These are phyloP conservation scores for Trypoxylon attenuatum DNA, from an alignment of 2,888 invertebrate genomes.

Conservation along the genomic window DNA sequence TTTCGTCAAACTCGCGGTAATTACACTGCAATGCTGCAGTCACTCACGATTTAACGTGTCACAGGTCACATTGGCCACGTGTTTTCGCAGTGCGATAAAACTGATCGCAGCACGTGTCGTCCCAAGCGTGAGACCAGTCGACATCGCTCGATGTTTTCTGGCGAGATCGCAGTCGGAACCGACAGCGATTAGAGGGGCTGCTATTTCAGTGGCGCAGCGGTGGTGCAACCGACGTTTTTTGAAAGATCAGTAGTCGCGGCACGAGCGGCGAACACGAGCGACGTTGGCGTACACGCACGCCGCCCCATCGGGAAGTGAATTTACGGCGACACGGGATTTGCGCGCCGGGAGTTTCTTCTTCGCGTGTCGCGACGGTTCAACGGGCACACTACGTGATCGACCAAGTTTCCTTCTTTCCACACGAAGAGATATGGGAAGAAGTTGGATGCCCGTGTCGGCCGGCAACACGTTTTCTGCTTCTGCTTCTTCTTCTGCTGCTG, in stretches of 20 bases:
- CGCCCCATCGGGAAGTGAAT: slow-evolving; percentile 63
- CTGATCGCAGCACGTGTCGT: slow-evolving; percentile 40
- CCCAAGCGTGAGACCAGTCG: slow-evolving; percentile 34
- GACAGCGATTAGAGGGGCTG: slow-evolving; percentile 46
- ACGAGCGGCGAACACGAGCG: slow-evolving; percentile 65
- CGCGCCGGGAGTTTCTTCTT: slow-evolving; percentile 37
- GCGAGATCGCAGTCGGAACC: slow-evolving; percentile 32
- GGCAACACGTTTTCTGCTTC: slow-evolving; percentile 57
- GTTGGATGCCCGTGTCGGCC: slow-evolving; percentile 34
- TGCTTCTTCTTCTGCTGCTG: slow-evolving; percentile 43
- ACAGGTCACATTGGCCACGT: slow-evolving; percentile 25
- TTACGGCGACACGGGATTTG: slow-evolving; percentile 36
- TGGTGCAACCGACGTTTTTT: slow-evolving; percentile 63
- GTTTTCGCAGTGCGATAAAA: slow-evolving; percentile 35
- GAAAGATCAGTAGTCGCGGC: slow-evolving; percentile 58
- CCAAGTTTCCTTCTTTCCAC: slow-evolving; percentile 1
- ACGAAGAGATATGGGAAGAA: slow-evolving; percentile 3
- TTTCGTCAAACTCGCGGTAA: too few relatives aligned
- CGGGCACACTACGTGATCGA: slow-evolving; percentile 9
- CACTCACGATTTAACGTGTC: slow-evolving; percentile 4
- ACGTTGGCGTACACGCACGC: slow-evolving; percentile 62
- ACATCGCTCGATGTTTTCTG: slow-evolving; percentile 61
- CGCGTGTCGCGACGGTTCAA: slow-evolving; percentile 23
- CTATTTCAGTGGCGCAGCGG: slow-evolving; percentile 59
- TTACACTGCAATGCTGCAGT: too few relatives aligned